Conservation (phyloP, 2,797 vertebrate genomes). For the Myotis findleyi region DNA sequence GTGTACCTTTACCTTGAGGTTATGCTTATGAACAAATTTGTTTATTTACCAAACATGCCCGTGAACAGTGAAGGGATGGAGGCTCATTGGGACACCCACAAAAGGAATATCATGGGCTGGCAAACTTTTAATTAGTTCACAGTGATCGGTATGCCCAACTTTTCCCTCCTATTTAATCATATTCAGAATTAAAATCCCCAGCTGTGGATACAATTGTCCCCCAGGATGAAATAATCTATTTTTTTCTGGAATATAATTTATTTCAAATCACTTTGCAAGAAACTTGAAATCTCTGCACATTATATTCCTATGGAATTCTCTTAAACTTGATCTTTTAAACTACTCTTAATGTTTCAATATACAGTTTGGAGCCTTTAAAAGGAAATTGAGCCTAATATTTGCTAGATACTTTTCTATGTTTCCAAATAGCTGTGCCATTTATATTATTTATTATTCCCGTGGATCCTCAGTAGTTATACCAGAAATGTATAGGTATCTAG, state of each 20-base stretch:
- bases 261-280: slow-evolving; percentile 17
- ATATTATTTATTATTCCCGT: slow-evolving; percentile 29
- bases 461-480: not conserved
- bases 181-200: slow-evolving; percentile 24
- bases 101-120: not conserved
- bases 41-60: not conserved
- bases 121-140: not conserved
- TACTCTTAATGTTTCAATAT: not conserved
- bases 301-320: not conserved
- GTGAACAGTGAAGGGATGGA: not conserved
- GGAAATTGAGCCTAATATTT: not conserved
- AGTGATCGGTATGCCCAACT: not conserved
- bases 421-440: slow-evolving; percentile 28
- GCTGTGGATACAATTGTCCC: not conserved
- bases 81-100: not conserved
- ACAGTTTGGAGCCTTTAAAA: not conserved
- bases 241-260: slow-evolving; percentile 33
- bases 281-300: not conserved
- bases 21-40: not conserved
- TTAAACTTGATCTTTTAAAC: not conserved
- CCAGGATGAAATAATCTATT: not conserved
- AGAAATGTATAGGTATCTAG: not conserved
- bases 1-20: not conserved
- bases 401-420: slow-evolving; percentile 33
- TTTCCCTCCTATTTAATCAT: not conserved